These are phyloP conservation scores for Sitobion miscanthi DNA, from an alignment of 1,140 invertebrate genomes.

Conservation along the genomic window DNA sequence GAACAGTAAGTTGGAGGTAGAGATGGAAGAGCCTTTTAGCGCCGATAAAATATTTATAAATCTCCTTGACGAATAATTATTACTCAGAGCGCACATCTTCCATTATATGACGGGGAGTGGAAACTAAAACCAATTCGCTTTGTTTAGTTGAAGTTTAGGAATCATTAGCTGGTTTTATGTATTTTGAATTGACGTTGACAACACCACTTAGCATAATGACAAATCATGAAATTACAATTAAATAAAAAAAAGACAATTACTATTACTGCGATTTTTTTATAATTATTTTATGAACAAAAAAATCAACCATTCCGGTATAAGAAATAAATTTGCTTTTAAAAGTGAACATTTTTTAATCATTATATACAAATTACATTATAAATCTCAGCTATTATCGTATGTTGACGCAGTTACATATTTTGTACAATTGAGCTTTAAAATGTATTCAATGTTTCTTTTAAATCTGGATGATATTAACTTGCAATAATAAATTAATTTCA, in stretches of 20 bases:
- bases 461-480: too few relatives aligned
- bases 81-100: neutral
- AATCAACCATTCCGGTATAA: too few relatives aligned
- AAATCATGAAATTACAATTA: neutral
- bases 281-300: too few relatives aligned
- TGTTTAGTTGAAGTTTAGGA: neutral
- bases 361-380: too few relatives aligned
- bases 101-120: neutral
- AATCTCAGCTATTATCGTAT: too few relatives aligned
- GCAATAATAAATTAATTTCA: too few relatives aligned
- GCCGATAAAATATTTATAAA: slow-evolving; percentile 51
- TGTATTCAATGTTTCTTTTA: too few relatives aligned
- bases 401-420: too few relatives aligned
- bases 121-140: neutral
- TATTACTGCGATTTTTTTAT: neutral
- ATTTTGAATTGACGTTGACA: neutral
- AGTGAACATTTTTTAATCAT: too few relatives aligned
- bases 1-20: neutral
- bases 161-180: neutral
- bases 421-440: too few relatives aligned
- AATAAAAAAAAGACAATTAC: neutral
- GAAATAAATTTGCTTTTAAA: too few relatives aligned
- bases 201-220: neutral
- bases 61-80: slow-evolving; percentile 25
- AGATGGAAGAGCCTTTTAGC: slow-evolving; percentile 33